Evolutionary conservation across 2,797 vertebrate genomes (phyloP).

Genomic region (Chelonia mydas): DNA sequence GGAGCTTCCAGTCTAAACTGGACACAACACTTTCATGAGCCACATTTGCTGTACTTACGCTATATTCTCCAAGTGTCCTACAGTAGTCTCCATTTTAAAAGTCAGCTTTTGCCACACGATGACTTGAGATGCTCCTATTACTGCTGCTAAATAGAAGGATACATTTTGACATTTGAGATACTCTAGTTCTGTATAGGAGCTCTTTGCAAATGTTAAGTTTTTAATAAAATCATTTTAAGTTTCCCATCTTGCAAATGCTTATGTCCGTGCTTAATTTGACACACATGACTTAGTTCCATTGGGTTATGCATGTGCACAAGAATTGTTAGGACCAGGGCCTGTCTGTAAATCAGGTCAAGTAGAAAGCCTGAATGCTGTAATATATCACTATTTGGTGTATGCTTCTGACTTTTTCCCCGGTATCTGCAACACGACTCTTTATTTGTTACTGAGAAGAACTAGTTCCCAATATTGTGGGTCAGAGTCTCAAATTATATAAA

Average conservation of each 20-base stretch:
- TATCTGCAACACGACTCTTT: not conserved
- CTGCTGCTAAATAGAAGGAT: not conserved
- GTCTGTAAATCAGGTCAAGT: conserved; percentile 20
- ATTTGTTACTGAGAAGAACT: not conserved
- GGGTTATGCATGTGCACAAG: not conserved
- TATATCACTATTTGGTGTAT: not conserved
- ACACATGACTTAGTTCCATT: not conserved
- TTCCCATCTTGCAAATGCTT: not conserved
- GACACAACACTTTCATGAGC: too few species aligned
- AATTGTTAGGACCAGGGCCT: not conserved
- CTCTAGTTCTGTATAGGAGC: not conserved
- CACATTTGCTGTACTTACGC: not conserved
- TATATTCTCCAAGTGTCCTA: conserved; percentile 6
- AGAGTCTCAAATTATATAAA: conserved; percentile 38
- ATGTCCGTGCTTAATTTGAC: not conserved
- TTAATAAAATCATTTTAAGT: not conserved
- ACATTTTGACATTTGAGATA: conserved; percentile 29
- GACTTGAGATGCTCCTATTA: not conserved
- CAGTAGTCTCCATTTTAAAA: conserved; percentile 13
- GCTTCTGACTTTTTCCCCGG: not conserved
- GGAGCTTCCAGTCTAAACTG: not conserved
- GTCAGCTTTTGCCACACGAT: not conserved
- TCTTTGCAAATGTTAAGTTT: not conserved
- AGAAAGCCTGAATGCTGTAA: not conserved
- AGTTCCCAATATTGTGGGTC: conserved; percentile 12